Conservation (phyloP, 2,113 vertebrate genomes). For the Corvus moneduloides region DNA sequence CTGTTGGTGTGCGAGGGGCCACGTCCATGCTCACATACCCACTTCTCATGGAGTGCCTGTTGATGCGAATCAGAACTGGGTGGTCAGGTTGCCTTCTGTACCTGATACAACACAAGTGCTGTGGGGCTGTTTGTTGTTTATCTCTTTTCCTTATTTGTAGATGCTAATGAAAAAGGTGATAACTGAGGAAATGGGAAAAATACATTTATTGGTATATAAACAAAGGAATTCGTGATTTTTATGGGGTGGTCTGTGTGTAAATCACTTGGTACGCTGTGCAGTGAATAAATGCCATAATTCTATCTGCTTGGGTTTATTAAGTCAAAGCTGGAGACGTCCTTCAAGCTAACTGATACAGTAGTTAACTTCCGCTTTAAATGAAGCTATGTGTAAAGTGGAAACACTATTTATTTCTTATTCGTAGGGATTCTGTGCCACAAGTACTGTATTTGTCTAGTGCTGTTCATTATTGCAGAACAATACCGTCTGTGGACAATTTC, state of each 20-base stretch:
- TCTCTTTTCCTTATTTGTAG: not conserved
- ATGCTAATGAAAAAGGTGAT: not conserved
- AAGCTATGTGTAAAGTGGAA: not conserved
- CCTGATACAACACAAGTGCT: too few relatives aligned
- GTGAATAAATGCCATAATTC: not conserved
- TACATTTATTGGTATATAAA: not conserved
- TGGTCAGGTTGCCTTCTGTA: not conserved
- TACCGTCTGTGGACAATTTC: not conserved
- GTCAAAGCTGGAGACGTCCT: not conserved
- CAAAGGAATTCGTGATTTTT: not conserved
- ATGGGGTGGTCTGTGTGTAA: not conserved
- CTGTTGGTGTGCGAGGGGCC: not conserved
- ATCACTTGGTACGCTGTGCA: not conserved
- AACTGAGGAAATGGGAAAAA: not conserved
- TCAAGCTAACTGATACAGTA: not conserved
- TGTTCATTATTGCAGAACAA: not conserved
- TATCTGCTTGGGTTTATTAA: not conserved
- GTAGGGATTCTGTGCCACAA: not conserved
- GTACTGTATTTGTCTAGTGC: not conserved
- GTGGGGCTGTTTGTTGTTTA: not conserved
- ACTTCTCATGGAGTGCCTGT: too few relatives aligned
- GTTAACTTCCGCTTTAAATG: not conserved
- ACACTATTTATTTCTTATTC: not conserved
- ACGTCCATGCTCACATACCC: rapidly evolving
- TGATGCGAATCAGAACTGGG: rapidly evolving